Conservation (phyloP, 2,113 vertebrate genomes). For the Phainopepla nitens region DNA sequence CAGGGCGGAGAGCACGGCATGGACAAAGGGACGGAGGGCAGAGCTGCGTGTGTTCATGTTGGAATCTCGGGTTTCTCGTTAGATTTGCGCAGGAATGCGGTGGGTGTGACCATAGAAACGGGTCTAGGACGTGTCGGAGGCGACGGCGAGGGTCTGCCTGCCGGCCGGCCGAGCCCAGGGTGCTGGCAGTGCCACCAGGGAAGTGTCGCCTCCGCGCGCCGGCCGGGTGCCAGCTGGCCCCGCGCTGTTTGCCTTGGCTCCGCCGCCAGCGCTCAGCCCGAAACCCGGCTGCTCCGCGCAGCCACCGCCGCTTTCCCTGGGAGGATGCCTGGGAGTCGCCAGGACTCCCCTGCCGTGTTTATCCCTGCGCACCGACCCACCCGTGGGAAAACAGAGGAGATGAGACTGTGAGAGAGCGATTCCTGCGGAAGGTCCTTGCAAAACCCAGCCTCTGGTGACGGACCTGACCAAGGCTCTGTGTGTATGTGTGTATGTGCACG, state of each 20-base stretch:
- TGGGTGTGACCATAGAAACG: neutral
- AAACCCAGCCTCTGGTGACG: neutral
- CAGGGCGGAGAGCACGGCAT: fast-evolving
- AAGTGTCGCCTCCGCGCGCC: neutral
- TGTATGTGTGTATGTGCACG: neutral
- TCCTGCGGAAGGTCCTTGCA: neutral
- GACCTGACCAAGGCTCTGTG: neutral
- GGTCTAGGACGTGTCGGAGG: neutral
- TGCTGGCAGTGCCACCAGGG: neutral
- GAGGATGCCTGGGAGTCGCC: slow-evolving; percentile 8
- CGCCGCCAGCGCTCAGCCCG: neutral
- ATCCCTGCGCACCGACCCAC: neutral
- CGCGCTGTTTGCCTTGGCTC: slow-evolving; percentile 35
- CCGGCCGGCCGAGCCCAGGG: neutral
- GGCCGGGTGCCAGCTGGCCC: slow-evolving; percentile 15
- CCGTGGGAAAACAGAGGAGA: neutral
- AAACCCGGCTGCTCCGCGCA: neutral
- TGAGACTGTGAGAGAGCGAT: neutral
- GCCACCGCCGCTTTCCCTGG: neutral
- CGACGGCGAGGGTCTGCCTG: neutral
- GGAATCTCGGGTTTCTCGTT: neutral
- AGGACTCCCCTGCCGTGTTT: slow-evolving; percentile 31
- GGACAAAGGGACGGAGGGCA: neutral
- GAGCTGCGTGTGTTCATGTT: neutral
- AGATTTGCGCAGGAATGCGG: neutral